Base-by-base conservation (phyloP, 2,113 vertebrate genomes). In the Syrmaticus mikado region DNA sequence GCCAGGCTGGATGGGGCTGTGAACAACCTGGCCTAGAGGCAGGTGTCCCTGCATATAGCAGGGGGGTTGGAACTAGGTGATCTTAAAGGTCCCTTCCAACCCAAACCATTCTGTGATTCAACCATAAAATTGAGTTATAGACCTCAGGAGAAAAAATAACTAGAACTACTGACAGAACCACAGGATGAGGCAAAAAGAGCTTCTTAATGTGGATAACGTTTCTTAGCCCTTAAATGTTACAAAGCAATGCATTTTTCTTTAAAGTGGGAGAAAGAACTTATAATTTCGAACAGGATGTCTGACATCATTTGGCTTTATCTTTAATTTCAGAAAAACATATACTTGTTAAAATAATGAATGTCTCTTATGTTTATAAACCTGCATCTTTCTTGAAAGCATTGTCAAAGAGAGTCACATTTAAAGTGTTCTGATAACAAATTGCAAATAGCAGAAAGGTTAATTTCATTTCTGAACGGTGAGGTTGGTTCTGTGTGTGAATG, bases 331-430 rank as follows among this genome's bases (percentile, higher is more conserved):
- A 82, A 75, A 41, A 43, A 46, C 0, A 4, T 13, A 14, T 73
- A 36, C 11, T 61, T 87, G 32, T 85, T 80, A 18, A 80, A 87
- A 73, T 41, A 66, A 64, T 25, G 1, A 76, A 46, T 5, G 1
- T 61, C 1, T 85, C 7, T 82, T 78, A 62, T 73, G 11, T 72
- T 92, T 87, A 60, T 62, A 95, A 96, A 90, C 55, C 32, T 88
- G 52, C 8, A 6, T 38, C 17, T 70, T 41, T 36, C 21, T 81
- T 87, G 65, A 92, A 75, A 68, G 15, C 46, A 34, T 30, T 68
- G 38, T 82, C 48, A 57, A 73, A 85, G 52, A 58, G 16, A 81
- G 13, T 79, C 38, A 36, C 8, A 24, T 21, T 22, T 67, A 52
- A 45, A 60, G 43, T 13, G 36, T 72, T 91, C 67, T 78, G 14